Conservation (phyloP, 2,113 vertebrate genomes). For the Urocynchramus pylzowi region DNA sequence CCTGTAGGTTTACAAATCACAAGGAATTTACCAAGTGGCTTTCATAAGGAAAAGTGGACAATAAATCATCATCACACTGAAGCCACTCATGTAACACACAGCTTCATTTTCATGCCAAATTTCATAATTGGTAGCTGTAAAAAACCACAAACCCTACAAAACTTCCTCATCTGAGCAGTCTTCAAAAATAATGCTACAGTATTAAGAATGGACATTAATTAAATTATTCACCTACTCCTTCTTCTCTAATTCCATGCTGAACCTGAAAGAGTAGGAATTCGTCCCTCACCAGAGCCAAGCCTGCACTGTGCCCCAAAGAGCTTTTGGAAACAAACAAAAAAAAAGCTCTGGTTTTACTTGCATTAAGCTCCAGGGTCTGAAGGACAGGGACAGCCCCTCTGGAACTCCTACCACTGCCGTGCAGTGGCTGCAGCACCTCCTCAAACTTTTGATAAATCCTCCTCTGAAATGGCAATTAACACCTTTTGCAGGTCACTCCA, state of each 20-base stretch:
- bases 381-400: not conserved
- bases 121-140: not conserved
- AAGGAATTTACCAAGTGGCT: not conserved
- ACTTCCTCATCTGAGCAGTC: rapidly evolving
- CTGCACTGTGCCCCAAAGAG: not conserved
- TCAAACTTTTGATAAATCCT: slow-evolving; percentile 45
- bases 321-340: not conserved
- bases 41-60: not conserved
- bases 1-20: slow-evolving; percentile 1
- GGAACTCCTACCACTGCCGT: not conserved
- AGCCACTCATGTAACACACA: not conserved
- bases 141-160: not conserved
- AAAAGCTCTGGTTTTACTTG: not conserved
- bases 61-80: not conserved
- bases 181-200: not conserved
- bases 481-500: slow-evolving; percentile 50
- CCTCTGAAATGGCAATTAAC: slow-evolving; percentile 50
- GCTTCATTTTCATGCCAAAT: slow-evolving; percentile 18
- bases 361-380: not conserved
- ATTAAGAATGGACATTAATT: not conserved
- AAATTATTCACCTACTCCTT: not conserved
- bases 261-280: not conserved
- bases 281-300: not conserved
- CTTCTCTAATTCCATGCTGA: not conserved
- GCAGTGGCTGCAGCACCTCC: not conserved